phyloP scores from a whole-genome alignment of 2,113 vertebrate genomes.

The Triplophysa tibetana region DNA sequence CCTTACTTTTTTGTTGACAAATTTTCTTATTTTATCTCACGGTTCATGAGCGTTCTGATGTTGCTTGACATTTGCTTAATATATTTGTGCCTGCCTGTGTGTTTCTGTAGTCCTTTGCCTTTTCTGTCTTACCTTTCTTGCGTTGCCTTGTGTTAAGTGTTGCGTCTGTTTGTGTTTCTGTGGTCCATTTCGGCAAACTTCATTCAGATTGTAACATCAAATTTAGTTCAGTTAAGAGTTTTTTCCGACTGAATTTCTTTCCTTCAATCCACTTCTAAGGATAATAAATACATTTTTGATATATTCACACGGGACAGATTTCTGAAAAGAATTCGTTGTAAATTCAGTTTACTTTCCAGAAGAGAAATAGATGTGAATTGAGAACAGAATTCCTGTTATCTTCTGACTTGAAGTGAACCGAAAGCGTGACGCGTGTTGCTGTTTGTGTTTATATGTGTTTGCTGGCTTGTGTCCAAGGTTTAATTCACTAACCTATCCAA shows the following conservation, averaged over 20 bases:
- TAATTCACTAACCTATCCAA: constrained; percentile 85
- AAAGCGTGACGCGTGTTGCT: constrained; percentile 10
- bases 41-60: background rate
- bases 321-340: background rate
- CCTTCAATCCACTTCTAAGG: too few species aligned
- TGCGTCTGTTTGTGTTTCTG: background rate
- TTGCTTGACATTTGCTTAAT: constrained; percentile 22
- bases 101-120: background rate
- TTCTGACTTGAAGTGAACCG: constrained; percentile 1
- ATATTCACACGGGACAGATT: too few species aligned
- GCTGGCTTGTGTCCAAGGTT: constrained; percentile 70
- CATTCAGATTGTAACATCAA: constrained; percentile 10
- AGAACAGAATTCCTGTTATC: background rate
- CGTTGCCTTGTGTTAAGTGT: background rate
- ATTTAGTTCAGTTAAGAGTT: background rate
- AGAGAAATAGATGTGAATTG: background rate
- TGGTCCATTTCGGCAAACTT: constrained; percentile 15
- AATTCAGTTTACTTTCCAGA: background rate
- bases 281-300: too few species aligned
- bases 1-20: background rate
- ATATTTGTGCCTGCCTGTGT: constrained; percentile 5
- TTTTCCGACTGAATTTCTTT: background rate
- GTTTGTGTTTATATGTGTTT: constrained; percentile 9
- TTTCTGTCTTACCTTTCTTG: background rate
- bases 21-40: background rate